These are phyloP conservation scores for Ashinkailepas kermadecensis DNA, from an alignment of 2,888 invertebrate genomes.

Conservation along the genomic window DNA sequence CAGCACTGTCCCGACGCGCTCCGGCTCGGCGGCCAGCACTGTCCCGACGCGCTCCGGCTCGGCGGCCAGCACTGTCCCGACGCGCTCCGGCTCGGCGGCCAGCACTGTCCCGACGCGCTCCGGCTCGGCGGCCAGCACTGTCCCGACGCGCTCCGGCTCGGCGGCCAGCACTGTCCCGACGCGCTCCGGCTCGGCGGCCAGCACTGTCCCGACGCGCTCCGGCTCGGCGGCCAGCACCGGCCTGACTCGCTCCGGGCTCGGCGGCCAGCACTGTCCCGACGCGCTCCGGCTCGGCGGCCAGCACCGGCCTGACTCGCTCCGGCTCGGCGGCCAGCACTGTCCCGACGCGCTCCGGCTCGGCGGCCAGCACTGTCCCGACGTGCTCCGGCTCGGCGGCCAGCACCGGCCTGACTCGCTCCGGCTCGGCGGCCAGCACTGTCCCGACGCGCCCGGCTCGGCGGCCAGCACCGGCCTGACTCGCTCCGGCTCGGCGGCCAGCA, in stretches of 20 bases:
- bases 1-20: too few species aligned
- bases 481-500: slow-evolving; percentile 8
- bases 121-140: background rate
- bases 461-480: background rate
- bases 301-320: background rate
- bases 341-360: too few species aligned
- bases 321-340: background rate
- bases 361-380: too few species aligned
- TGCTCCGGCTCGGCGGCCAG: too few species aligned
- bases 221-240: background rate
- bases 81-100: background rate
- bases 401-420: too few species aligned
- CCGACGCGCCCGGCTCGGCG: too few species aligned
- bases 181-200: background rate
- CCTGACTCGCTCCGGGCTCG: background rate
- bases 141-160: background rate
- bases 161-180: background rate
- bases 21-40: too few species aligned
- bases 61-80: background rate
- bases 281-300: too few species aligned
- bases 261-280: too few species aligned
- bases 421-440: too few species aligned
- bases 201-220: background rate
- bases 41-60: too few species aligned
- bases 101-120: background rate